These are phyloP conservation scores for Kradibia gibbosae DNA, from an alignment of 1,140 invertebrate genomes.

Conservation along the genomic window DNA sequence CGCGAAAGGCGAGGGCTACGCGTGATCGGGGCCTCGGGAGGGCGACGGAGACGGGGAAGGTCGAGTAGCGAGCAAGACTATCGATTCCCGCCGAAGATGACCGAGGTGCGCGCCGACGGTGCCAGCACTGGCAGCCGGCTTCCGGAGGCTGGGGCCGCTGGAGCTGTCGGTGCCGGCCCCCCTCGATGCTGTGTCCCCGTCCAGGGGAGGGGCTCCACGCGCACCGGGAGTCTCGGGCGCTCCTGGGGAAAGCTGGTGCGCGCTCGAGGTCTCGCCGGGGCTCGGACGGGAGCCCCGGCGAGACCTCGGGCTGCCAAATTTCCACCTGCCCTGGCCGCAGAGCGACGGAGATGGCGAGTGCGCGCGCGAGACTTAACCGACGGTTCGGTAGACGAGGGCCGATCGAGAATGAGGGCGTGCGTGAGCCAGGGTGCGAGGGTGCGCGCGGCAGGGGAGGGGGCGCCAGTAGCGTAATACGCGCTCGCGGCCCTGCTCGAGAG, in stretches of 20 bases:
- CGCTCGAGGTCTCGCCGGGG: background rate
- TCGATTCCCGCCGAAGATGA: slow-evolving; percentile 63
- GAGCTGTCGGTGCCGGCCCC: slow-evolving; percentile 18
- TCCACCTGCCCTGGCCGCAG: background rate
- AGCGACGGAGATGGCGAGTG: background rate
- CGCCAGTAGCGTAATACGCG: background rate
- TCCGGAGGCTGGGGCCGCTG: slow-evolving; percentile 13
- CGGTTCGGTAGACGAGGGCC: no score
- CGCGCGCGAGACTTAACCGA: background rate
- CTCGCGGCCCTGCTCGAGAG: background rate
- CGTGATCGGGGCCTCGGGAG: background rate
- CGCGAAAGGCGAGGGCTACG: background rate
- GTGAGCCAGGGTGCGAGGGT: background rate
- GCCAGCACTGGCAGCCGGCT: slow-evolving; percentile 46
- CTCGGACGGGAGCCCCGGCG: background rate
- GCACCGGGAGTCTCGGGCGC: background rate
- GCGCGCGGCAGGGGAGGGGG: background rate
- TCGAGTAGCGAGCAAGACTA: slow-evolving; percentile 50
- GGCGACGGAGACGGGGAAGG: background rate
- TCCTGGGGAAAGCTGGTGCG: background rate
- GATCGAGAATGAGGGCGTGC: background rate
- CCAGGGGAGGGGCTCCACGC: background rate
- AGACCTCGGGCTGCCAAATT: background rate
- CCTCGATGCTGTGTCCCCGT: no score
- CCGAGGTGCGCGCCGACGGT: slow-evolving; percentile 49